Conservation (phyloP, 2,113 vertebrate species). For the Neolamprologus cancellatus region DNA sequence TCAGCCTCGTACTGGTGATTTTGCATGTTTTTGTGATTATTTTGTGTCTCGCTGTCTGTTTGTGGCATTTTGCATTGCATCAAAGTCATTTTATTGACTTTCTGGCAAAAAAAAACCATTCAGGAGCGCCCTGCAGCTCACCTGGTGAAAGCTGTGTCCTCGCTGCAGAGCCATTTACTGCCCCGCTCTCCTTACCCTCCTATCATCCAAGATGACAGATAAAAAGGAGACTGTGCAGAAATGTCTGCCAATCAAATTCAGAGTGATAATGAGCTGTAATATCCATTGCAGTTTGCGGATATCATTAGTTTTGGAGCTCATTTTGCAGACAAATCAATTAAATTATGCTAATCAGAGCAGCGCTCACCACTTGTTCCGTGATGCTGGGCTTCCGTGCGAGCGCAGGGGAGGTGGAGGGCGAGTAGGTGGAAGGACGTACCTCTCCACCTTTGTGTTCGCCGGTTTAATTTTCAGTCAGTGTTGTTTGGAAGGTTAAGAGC, state of each 20-base stretch:
- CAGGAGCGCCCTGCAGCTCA: fast-evolving
- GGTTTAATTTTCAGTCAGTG: not conserved
- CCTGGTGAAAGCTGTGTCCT: not conserved
- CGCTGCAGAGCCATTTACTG: fast-evolving
- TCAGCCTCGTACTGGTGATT: not conserved
- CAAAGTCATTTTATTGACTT: not conserved
- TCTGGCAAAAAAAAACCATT: fast-evolving
- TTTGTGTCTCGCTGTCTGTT: fast-evolving
- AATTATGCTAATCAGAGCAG: conserved; percentile 27
- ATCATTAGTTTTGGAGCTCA: not conserved
- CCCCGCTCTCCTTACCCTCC: not conserved
- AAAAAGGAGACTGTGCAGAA: not conserved
- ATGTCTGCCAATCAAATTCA: not conserved
- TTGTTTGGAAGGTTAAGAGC: conserved; percentile 36
- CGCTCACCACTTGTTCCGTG: not conserved
- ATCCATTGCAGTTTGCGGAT: not conserved
- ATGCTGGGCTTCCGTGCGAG: not conserved
- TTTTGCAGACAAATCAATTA: conserved; percentile 34
- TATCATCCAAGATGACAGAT: not conserved
- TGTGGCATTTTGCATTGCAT: not conserved
- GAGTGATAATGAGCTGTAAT: not conserved
- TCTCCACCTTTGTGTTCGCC: not conserved
- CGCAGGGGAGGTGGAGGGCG: not conserved
- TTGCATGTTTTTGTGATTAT: not conserved
- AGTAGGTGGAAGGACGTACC: conserved; percentile 21